Evolutionary conservation across 2,888 invertebrate species (phyloP), one percentile per base, ranked within the genome.

Genomic region (Chelonus formosanus): DNA sequence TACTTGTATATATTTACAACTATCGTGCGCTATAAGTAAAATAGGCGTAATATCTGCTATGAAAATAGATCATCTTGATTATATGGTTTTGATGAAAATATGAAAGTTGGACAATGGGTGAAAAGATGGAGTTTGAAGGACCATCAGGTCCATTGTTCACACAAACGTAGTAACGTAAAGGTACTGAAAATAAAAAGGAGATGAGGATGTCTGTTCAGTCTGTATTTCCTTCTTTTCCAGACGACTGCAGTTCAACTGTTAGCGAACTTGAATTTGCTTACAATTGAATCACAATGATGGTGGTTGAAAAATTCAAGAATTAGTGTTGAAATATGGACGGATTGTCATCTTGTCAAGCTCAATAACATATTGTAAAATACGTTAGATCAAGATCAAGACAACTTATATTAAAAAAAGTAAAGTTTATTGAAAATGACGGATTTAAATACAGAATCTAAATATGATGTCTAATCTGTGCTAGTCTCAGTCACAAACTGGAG

Each of bases 201-300:
- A 48, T 50, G 47, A 31, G 55, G 56, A 58, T 60, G 40, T 65
- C 34, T 36, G 56, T 55, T 60, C 60, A 55, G 60, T 35, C 36
- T 31, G 48, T 55, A 52, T 50, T 60, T 54, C 8, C 35, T 47
- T 58, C 48, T 55, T 55, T 60, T 65, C 70, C 67, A 73, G 69
- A 69, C 67, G 63, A 61, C 67, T 66, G 64, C 50, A 60, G 65
- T 60, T 57, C 68, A 65, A 69, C 67, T 63, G 63, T 61, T 61
- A 20, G 20, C 20, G 65, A 71, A 71, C 69, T 73, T 71, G 70
- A 73, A 71, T 71, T 70, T 63, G 63, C 62, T 67, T 63, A 67
- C 67, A 70, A 68, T 67, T 55, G 67, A 47, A 48, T 45, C 63
- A 67, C 67, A 60, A 70, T 68, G 68, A 60, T 63, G 64, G 65